Evolutionary conservation across 92 coral and sea anemone species (phyloP).

Genomic region (Phenganax stokvisi): DNA sequence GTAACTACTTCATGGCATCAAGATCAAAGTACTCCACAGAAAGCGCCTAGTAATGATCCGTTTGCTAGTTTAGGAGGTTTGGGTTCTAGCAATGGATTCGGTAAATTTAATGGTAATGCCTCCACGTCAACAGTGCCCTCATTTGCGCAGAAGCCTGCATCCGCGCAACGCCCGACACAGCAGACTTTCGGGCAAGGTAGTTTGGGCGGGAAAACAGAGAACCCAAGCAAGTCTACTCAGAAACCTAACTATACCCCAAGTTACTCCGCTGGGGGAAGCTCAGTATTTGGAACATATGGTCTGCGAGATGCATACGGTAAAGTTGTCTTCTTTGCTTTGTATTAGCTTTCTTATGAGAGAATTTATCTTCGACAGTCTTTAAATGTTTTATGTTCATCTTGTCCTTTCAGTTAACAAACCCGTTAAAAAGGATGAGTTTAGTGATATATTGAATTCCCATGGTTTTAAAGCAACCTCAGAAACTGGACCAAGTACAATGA

Average conservation of each 20-base stretch:
- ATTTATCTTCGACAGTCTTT: not conserved
- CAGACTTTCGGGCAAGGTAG: slow-evolving; percentile 54
- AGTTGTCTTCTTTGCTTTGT: not conserved
- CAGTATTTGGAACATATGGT: slow-evolving; percentile 94
- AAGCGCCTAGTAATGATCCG: slow-evolving; percentile 59
- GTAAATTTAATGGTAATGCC: slow-evolving; percentile 48
- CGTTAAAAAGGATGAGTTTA: slow-evolving; percentile 78
- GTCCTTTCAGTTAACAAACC: slow-evolving; percentile 67
- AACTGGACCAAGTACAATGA: slow-evolving; percentile 60
- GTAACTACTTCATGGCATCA: slow-evolving; percentile 25
- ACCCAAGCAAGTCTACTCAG: slow-evolving; percentile 32
- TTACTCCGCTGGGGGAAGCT: slow-evolving; percentile 55
- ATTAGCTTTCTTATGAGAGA: not conserved
- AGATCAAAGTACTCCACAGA: not conserved
- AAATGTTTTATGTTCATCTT: not conserved
- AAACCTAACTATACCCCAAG: slow-evolving; percentile 83
- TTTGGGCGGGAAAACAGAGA: slow-evolving; percentile 11
- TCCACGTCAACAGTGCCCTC: slow-evolving; percentile 33
- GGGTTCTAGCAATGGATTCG: slow-evolving; percentile 47
- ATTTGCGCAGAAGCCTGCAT: slow-evolving; percentile 41
- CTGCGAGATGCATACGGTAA: slow-evolving; percentile 57
- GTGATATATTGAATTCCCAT: slow-evolving; percentile 87
- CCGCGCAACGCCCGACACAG: slow-evolving; percentile 60
- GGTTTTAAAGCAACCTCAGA: slow-evolving; percentile 70
- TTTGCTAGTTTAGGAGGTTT: slow-evolving; percentile 86